Percentiles rank a stretch among this genome's conserved stretches.
Evolutionary conservation across 2,113 vertebrate species (phyloP).

Genomic region (Aegithalos caudatus): DNA sequence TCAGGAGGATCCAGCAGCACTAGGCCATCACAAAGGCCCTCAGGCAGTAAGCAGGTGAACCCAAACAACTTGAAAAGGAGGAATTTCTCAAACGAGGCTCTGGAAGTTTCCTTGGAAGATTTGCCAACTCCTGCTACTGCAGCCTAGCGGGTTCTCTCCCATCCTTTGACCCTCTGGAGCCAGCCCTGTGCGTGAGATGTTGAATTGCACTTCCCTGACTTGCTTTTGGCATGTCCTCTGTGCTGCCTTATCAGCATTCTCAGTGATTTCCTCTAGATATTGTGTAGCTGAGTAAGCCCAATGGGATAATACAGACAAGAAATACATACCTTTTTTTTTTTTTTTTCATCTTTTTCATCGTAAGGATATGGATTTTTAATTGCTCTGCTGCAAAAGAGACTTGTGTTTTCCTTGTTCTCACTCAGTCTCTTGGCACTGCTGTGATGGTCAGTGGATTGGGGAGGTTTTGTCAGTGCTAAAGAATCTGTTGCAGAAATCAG

Average conservation of each 20-base stretch:
- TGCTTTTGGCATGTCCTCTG: neutral
- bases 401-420: neutral
- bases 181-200: neutral
- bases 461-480: constrained; percentile 4
- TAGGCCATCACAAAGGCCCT: neutral
- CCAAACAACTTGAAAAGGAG: neutral
- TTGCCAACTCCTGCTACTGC: neutral
- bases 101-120: neutral
- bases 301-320: neutral
- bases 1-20: neutral
- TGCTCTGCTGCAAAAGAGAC: neutral
- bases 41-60: neutral
- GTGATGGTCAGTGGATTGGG: neutral
- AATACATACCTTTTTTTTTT: neutral
- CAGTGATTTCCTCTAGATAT: constrained; percentile 47
- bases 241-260: constrained; percentile 42
- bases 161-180: neutral
- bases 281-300: neutral
- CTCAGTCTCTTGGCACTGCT: neutral
- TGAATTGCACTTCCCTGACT: neutral
- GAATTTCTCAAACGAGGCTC: neutral
- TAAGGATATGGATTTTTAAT: neutral
- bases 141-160: neutral
- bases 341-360: neutral
- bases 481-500: neutral